Evolutionary conservation across 2,113 vertebrate genomes (phyloP), one percentile per base, ranked within the genome.

Genomic region (Perognathus longimembris): DNA sequence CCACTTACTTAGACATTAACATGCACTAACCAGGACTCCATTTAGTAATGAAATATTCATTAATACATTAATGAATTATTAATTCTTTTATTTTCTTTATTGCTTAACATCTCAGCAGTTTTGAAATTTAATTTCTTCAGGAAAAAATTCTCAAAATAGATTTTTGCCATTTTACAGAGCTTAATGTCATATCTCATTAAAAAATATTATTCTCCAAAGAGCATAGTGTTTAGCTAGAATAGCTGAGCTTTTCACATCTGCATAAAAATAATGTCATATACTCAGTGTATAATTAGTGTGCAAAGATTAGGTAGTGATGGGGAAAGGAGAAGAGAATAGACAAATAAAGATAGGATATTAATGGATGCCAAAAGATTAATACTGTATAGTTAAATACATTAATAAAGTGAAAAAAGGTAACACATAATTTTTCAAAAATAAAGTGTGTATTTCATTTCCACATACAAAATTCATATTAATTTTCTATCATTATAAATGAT

Each of bases 31-130:
- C 64, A 84, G 70, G 32, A 71, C 67, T 96, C 78, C 95, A 88
- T 76, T 86, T 45, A 81, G 28, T 57, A 36, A 92, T 97, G 93
- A 97, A 97, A 95, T 96, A 97, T 97, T 97, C 95, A 96, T 89
- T 96, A 97, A 96, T n/a, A 95, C 7, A 83, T 81, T 85, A 83
- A 36, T 97, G 85, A 97, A 96, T 97, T 97, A 97, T 96, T 97
- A 45, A 97, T 95, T 95, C 63, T 28, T 21, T 97, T 95, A 76
- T 96, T 97, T 97, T 95, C 94, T 93, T 91, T 79, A 97, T 96
- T 96, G 83, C 86, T 96, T 96, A 86, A 69, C 90, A 85, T 94
- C 67, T 94, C 96, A 86, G 77, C 87, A 95, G 87, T 92, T 96
- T 89, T 42, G 63, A 94, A 84, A 95, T 77, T 86, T 80, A 71